Conservation (phyloP, 1,140 invertebrate species). For the Drosophila punjabiensis region DNA sequence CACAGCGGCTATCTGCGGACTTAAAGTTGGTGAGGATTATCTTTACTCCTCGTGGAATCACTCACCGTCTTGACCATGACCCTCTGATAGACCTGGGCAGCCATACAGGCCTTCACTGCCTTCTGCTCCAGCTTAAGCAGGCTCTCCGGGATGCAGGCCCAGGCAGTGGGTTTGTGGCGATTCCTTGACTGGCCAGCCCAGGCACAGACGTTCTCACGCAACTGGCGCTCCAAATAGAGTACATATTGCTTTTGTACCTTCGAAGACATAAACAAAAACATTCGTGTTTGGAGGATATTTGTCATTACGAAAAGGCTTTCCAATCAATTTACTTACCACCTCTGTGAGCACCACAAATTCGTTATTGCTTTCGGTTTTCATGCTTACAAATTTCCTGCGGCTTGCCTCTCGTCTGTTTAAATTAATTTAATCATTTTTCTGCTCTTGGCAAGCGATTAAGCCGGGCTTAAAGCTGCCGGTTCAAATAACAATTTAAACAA, state of each 20-base stretch:
- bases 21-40: background rate
- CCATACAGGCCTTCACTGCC: conserved; percentile 69
- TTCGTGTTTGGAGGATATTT: too few relatives aligned
- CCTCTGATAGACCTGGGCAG: conserved; percentile 73
- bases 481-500: conserved; percentile 49
- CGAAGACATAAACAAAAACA: conserved; percentile 1
- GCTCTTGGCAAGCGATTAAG: background rate
- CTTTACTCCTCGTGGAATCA: background rate
- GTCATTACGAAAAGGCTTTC: background rate
- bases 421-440: conserved; percentile 24
- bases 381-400: background rate
- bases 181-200: conserved; percentile 65
- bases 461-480: conserved; percentile 12
- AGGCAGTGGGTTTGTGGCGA: conserved; percentile 65
- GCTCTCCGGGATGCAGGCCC: conserved; percentile 59
- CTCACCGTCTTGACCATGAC: conserved; percentile 77
- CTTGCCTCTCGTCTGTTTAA: conserved; percentile 6
- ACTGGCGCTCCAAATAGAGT: conserved; percentile 70
- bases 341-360: conserved; percentile 71
- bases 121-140: conserved; percentile 58
- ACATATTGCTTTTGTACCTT: conserved; percentile 78
- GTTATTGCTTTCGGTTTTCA: conserved; percentile 34
- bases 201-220: conserved; percentile 69
- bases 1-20: conserved; percentile 62
- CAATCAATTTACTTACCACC: conserved; percentile 46